phyloP scores from a whole-genome alignment of 2,888 invertebrate genomes.

The Stenodema calcarata region DNA sequence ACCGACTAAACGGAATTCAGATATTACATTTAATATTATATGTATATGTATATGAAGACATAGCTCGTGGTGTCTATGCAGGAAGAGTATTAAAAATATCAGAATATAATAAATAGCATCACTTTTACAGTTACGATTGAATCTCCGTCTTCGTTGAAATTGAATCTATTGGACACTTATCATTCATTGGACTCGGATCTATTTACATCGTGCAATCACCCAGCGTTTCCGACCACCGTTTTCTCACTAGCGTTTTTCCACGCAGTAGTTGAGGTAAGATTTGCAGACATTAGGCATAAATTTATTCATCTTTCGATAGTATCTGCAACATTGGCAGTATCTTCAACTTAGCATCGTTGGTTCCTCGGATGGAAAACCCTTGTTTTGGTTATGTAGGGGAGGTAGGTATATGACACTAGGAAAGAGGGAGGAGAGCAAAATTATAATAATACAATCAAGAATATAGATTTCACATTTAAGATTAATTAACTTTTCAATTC shows the following conservation, averaged over 20 bases:
- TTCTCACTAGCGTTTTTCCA: constrained; percentile 93
- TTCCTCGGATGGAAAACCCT: no score
- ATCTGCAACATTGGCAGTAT: no score
- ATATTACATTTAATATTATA: constrained; percentile 15
- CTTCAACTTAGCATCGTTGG: no score
- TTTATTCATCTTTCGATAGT: no score
- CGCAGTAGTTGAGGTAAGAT: constrained; percentile 80
- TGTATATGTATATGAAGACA: no score
- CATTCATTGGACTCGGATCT: constrained; percentile 80
- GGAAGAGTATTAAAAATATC: not conserved
- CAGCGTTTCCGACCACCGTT: constrained; percentile 79
- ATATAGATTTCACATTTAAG: no score
- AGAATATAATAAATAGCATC: no score
- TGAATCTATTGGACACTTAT: constrained; percentile 87
- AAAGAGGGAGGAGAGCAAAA: no score
- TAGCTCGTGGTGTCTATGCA: not conserved
- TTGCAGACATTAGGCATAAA: not conserved
- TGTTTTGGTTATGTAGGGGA: no score
- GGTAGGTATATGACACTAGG: no score
- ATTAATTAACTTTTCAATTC: no score
- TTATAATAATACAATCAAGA: no score
- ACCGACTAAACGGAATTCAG: not conserved
- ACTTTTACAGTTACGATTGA: constrained; percentile 81
- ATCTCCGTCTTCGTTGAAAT: constrained; percentile 87
- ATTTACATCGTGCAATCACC: constrained; percentile 76